phyloP scores from a whole-genome alignment of 1,140 invertebrate genomes.

The Dermatophagoides farinae region DNA sequence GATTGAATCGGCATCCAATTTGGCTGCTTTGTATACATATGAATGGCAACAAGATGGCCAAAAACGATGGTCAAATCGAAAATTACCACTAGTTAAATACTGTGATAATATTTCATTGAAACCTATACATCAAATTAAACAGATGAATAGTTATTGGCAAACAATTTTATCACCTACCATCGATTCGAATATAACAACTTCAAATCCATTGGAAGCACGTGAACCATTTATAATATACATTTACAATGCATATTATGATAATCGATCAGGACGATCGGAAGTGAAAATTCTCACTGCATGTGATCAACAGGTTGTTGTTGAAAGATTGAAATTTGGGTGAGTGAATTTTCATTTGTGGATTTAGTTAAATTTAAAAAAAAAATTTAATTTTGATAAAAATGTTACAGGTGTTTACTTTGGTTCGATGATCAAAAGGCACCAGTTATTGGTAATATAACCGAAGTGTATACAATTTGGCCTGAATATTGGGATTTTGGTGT shows the following conservation, averaged over 20 bases:
- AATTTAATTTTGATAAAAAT: no score
- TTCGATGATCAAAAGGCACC: slow-evolving; percentile 59
- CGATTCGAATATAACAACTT: not conserved
- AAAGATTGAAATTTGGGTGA: slow-evolving; percentile 33
- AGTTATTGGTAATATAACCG: slow-evolving; percentile 44
- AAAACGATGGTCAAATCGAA: not conserved
- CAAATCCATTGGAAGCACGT: slow-evolving; percentile 17
- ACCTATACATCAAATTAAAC: not conserved
- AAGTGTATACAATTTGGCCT: slow-evolving; percentile 72
- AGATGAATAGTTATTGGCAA: slow-evolving; percentile 72
- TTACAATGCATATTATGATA: slow-evolving; percentile 69
- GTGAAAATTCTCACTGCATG: slow-evolving; percentile 72
- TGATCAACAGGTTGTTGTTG: slow-evolving; percentile 56
- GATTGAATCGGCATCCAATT: not conserved
- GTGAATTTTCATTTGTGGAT: not conserved
- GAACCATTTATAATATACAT: slow-evolving; percentile 62
- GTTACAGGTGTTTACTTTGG: slow-evolving; percentile 57
- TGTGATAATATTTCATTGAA: not conserved
- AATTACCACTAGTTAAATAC: not conserved
- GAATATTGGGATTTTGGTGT: slow-evolving; percentile 72
- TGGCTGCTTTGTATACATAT: not conserved
- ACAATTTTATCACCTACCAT: slow-evolving; percentile 36
- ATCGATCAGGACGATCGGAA: slow-evolving; percentile 48
- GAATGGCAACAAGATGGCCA: not conserved
- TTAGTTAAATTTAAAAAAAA: not conserved